Conservation (phyloP, 2,888 invertebrate genomes). For the Tethea ocularis region DNA sequence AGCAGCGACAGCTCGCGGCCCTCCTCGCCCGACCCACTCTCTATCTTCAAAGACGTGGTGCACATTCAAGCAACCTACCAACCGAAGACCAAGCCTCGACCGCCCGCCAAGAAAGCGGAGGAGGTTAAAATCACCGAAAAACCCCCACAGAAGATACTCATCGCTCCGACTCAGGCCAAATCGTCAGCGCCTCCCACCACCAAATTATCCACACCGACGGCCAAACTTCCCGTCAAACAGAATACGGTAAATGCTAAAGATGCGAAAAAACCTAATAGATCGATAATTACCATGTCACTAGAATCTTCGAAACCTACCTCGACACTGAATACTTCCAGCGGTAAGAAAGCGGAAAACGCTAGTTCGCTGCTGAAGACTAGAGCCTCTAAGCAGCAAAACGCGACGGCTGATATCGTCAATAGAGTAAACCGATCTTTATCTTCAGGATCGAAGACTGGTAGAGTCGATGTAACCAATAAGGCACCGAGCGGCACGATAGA, state of each 20-base stretch:
- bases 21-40: conserved; percentile 47
- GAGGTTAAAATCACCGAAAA: not conserved
- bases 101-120: not conserved
- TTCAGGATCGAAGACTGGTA: not conserved
- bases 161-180: not conserved
- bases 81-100: not conserved
- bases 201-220: no score
- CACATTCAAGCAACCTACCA: conserved; percentile 57
- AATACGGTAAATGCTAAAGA: not conserved
- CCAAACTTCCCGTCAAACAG: not conserved
- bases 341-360: not conserved
- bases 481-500: not conserved
- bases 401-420: not conserved
- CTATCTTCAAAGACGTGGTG: conserved; percentile 61
- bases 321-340: not conserved
- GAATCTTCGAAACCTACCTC: not conserved
- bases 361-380: not conserved
- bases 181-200: no score
- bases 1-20: conserved; percentile 36
- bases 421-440: not conserved
- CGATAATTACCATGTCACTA: not conserved
- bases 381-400: not conserved
- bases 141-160: not conserved
- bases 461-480: not conserved
- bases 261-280: not conserved